Evolutionary conservation across 1,140 invertebrate species (phyloP).

Genomic region (Eulimnadia texana): DNA sequence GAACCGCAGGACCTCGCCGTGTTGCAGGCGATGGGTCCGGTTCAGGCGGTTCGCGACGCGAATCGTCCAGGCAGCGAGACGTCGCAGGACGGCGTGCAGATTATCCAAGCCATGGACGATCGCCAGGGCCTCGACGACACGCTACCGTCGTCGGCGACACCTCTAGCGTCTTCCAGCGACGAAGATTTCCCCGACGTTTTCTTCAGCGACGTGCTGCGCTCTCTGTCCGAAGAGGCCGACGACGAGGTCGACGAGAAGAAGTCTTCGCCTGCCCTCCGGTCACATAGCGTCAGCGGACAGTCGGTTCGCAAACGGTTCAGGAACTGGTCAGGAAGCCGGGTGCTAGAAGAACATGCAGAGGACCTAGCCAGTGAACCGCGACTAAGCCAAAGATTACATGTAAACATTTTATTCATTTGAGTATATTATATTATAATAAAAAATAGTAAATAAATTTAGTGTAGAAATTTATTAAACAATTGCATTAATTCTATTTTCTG

Average conservation of each 20-base stretch:
- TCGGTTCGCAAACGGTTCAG: not conserved
- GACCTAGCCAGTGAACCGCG: constrained; percentile 39
- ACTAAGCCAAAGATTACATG: constrained; percentile 17
- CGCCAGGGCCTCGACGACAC: not conserved
- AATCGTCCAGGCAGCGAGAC: constrained; percentile 2
- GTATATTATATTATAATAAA: too few relatives aligned
- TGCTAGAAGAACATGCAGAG: constrained; percentile 21
- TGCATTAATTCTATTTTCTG: not conserved
- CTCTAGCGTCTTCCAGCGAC: not conserved
- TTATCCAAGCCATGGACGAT: constrained; percentile 1
- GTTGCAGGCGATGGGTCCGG: not conserved
- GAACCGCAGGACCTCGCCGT: constrained; percentile 9
- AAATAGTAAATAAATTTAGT: not conserved
- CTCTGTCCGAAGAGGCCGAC: not conserved
- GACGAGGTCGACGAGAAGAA: not conserved
- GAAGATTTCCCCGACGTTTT: constrained; percentile 4
- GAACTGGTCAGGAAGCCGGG: constrained; percentile 1
- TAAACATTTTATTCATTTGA: too few relatives aligned
- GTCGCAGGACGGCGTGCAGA: constrained; percentile 3
- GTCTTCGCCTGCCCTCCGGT: not conserved
- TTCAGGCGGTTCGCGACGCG: not conserved
- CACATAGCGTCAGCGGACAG: not conserved
- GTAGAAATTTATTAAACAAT: not conserved
- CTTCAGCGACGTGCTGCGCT: not conserved
- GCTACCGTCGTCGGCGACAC: not conserved